Evolutionary conservation across 1,140 invertebrate genomes (phyloP).

Genomic region (Magallana gigas): DNA sequence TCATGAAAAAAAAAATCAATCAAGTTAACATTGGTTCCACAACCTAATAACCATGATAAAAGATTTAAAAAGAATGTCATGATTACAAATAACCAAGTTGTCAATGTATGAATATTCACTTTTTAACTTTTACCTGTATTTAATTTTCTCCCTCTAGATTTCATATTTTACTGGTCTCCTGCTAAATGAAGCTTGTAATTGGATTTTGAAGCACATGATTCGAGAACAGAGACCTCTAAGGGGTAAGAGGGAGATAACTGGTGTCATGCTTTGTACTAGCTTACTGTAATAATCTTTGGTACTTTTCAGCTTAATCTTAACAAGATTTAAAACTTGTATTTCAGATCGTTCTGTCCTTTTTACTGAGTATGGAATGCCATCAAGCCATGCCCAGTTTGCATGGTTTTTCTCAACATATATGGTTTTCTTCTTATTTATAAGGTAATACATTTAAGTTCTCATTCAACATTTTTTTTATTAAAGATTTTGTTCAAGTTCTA

Average conservation of each 20-base stretch:
- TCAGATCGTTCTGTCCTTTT: slow-evolving; percentile 81
- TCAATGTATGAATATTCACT: too few relatives aligned
- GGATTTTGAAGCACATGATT: slow-evolving; percentile 90
- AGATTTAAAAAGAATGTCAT: too few relatives aligned
- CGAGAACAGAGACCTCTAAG: slow-evolving; percentile 87
- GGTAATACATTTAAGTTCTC: not conserved
- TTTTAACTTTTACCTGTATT: too few relatives aligned
- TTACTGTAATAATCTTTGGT: too few relatives aligned
- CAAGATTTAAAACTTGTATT: slow-evolving; percentile 31
- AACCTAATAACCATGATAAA: too few relatives aligned
- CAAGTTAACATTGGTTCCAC: too few relatives aligned
- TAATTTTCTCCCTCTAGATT: slow-evolving; percentile 83
- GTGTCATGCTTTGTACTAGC: too few relatives aligned
- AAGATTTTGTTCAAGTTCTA: too few relatives aligned
- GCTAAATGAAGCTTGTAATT: slow-evolving; percentile 90
- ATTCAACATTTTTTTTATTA: too few relatives aligned
- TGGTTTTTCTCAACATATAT: slow-evolving; percentile 87
- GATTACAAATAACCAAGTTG: too few relatives aligned
- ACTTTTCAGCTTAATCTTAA: not conserved
- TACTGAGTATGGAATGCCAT: slow-evolving; percentile 96
- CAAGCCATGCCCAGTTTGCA: slow-evolving; percentile 94
- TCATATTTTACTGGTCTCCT: slow-evolving; percentile 90
- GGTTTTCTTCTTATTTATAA: slow-evolving; percentile 33
- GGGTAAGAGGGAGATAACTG: slow-evolving; percentile 63
- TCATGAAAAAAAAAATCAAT: too few relatives aligned